Evolutionary conservation across 2,888 invertebrate species (phyloP).

Genomic region (Thumatha senex): DNA sequence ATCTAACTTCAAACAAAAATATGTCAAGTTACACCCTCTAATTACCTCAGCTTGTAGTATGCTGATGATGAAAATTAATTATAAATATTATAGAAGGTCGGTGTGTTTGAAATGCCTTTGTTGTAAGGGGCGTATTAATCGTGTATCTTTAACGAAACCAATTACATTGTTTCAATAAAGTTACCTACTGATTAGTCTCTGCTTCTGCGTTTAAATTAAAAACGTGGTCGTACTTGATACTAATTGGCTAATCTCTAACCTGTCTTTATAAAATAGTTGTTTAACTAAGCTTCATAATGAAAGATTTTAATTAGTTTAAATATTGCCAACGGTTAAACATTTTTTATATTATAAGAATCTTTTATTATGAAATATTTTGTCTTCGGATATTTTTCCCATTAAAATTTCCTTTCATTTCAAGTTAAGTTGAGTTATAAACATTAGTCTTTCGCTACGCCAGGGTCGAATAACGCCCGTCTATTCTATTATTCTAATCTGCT

Average conservation of each 20-base stretch:
- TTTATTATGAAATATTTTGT: too few species aligned
- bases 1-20: constrained; percentile 41
- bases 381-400: too few species aligned
- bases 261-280: too few species aligned
- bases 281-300: too few species aligned
- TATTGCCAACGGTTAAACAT: too few species aligned
- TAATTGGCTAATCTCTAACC: neutral
- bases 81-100: constrained; percentile 63
- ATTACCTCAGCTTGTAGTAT: constrained; percentile 60
- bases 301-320: too few species aligned
- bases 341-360: too few species aligned
- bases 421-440: too few species aligned
- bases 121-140: constrained; percentile 24
- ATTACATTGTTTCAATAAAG: constrained; percentile 8
- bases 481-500: too few species aligned
- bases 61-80: constrained; percentile 61
- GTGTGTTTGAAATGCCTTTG: constrained; percentile 31
- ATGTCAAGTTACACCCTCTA: constrained; percentile 55
- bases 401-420: too few species aligned
- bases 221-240: neutral
- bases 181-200: neutral
- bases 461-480: too few species aligned
- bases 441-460: too few species aligned
- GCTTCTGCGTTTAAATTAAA: neutral
- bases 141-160: constrained; percentile 16